Percentiles rank a stretch among this genome's conserved stretches.
Evolutionary conservation across 2,888 invertebrate genomes (phyloP).

Genomic region (Thymelicus acteon): DNA sequence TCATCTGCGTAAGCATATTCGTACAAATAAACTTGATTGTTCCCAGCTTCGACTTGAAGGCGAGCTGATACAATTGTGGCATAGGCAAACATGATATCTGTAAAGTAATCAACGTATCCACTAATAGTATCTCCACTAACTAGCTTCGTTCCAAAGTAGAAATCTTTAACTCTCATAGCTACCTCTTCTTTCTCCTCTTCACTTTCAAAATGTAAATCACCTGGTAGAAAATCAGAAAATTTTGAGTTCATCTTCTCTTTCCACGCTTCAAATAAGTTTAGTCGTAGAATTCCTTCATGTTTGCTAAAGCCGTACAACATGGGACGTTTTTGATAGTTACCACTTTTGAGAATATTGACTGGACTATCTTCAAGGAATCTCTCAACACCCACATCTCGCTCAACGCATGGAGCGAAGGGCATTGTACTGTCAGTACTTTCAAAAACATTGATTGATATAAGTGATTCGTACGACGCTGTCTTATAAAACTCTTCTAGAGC

Average conservation of each 20-base stretch:
- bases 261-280: slow-evolving; percentile 50
- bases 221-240: slow-evolving; percentile 62
- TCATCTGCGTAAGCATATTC: slow-evolving; percentile 56
- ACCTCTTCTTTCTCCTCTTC: slow-evolving; percentile 48
- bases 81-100: slow-evolving; percentile 62
- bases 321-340: slow-evolving; percentile 51
- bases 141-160: slow-evolving; percentile 56
- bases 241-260: slow-evolving; percentile 56
- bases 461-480: slow-evolving; percentile 46
- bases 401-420: slow-evolving; percentile 48
- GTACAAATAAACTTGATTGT: slow-evolving; percentile 52
- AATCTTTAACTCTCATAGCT: slow-evolving; percentile 49
- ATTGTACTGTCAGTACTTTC: slow-evolving; percentile 43
- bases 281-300: slow-evolving; percentile 53
- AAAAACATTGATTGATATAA: slow-evolving; percentile 45
- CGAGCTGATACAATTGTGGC: slow-evolving; percentile 42
- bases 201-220: slow-evolving; percentile 49
- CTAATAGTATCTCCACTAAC: slow-evolving; percentile 45
- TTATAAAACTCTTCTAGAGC: slow-evolving; percentile 58
- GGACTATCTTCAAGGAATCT: slow-evolving; percentile 55
- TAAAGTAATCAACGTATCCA: slow-evolving; percentile 49
- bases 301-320: slow-evolving; percentile 55
- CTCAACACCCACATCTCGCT: slow-evolving; percentile 43
- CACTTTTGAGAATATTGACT: slow-evolving; percentile 50
- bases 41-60: slow-evolving; percentile 47